Evolutionary conservation across 2,113 vertebrate species (phyloP).

Genomic region (Zootoca vivipara): DNA sequence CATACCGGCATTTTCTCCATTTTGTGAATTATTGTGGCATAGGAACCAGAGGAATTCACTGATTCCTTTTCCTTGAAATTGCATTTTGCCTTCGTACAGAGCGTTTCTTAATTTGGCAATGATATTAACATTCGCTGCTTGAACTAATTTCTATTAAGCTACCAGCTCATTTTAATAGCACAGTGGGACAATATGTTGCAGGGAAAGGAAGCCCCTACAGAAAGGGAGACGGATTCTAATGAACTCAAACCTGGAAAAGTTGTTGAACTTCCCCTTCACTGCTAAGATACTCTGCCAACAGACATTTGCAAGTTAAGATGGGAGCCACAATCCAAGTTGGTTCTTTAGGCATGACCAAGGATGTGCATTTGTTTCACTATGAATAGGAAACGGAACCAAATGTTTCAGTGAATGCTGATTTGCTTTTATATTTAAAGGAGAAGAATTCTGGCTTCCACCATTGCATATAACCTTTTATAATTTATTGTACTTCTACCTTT

Average conservation of each 20-base stretch:
- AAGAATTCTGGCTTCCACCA: conserved; percentile 33
- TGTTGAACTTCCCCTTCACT: background rate
- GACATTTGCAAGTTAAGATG: background rate
- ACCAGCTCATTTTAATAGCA: conserved; percentile 3
- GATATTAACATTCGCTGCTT: background rate
- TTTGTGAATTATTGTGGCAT: background rate
- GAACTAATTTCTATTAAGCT: background rate
- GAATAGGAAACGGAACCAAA: background rate
- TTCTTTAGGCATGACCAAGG: background rate
- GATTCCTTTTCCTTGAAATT: background rate
- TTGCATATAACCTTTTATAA: conserved; percentile 49
- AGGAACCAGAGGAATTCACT: background rate
- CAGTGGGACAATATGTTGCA: background rate
- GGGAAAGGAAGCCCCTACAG: background rate
- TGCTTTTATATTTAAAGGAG: background rate
- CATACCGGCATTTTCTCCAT: background rate
- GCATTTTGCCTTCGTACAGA: background rate
- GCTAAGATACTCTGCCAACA: background rate
- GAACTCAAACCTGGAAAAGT: background rate
- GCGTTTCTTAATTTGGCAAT: background rate
- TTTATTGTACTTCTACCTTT: conserved; percentile 35
- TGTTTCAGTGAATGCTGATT: background rate
- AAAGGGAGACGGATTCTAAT: background rate
- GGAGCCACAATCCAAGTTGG: background rate
- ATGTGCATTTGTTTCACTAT: background rate